Percentiles rank a stretch among this genome's conserved stretches.
Evolutionary conservation across 1,140 invertebrate species (phyloP).

Genomic region (Drusus annulatus): DNA sequence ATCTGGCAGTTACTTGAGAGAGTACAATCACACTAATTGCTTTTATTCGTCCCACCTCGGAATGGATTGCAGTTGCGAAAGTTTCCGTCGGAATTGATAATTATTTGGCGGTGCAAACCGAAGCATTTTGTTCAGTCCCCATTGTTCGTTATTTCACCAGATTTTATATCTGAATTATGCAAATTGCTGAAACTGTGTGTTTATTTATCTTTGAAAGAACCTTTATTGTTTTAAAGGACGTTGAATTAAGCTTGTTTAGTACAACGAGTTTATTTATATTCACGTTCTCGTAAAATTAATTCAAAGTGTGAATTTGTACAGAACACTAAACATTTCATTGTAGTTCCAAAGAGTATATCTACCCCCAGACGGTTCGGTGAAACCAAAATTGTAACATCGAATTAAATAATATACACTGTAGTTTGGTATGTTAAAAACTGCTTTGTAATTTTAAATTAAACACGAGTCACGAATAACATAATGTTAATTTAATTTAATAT

Average conservation of each 20-base stretch:
- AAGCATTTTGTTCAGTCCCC: constrained; percentile 28
- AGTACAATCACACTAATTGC: constrained; percentile 43
- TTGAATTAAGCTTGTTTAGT: constrained; percentile 25
- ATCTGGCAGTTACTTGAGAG: constrained; percentile 21
- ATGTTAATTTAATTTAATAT: too few relatives aligned
- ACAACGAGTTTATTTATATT: constrained; percentile 9
- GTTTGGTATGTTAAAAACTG: too few relatives aligned
- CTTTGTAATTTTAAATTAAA: too few relatives aligned
- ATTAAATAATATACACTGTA: too few relatives aligned
- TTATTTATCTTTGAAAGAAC: constrained; percentile 39
- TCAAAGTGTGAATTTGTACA: background rate
- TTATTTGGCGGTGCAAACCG: constrained; percentile 23
- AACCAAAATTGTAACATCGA: too few relatives aligned
- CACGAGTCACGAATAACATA: too few relatives aligned
- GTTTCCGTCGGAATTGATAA: constrained; percentile 38
- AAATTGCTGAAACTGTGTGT: constrained; percentile 27
- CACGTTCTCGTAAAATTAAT: background rate
- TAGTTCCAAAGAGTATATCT: too few relatives aligned
- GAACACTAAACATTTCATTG: background rate
- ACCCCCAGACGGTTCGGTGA: too few relatives aligned
- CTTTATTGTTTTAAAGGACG: constrained; percentile 35
- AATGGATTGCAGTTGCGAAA: constrained; percentile 31
- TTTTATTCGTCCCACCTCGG: constrained; percentile 33
- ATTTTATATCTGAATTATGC: constrained; percentile 41
- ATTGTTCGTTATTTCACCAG: constrained; percentile 21